Base-by-base conservation (phyloP, 2,113 vertebrate genomes). In the Hippocampus barbouri region DNA sequence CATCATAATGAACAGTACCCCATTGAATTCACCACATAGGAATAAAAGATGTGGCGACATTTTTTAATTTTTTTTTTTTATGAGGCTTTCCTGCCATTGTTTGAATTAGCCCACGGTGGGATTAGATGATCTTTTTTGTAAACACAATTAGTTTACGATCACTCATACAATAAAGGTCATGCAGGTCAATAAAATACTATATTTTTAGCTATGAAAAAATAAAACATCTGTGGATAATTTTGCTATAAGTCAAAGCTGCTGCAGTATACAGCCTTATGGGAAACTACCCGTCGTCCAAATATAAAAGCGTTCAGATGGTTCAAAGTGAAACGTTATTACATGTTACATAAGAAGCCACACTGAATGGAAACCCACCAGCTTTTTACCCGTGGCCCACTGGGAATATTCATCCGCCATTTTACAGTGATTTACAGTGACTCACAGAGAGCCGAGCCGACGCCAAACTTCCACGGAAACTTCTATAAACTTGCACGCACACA, bases 381-480 rank as follows among this genome's bases (percentile, higher is more conserved):
- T 69, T 18, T 43, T 5, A 41, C 51, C 75, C 43, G 47, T 53
- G 57, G 68, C 68, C 83, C 79, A 78, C 69, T 56, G 12, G 66
- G 62, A 81, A 47, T 62, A 76, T 73, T 66, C 69, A 68, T 18
- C 76, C 71, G 60, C 83, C 89, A 90, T 85, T 78, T 88, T 90
- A 70, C 79, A 89, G 38, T 78, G 51, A 89, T 90, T 88, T 88
- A 67, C 68, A n/a, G 74, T 25, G 66, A 47, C 75, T 51, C 80
- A 68, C 71, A 69, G 76, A 68, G 38, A 40, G 74, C 80, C 89
- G 89, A 89, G 68, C 75, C 51, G 71, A 57, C 49, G 81, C 77
- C 38, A 56, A 56, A 70, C 79, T 60, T 61, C 83, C 61, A 86
- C 90, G 91, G 90, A 91, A 92, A 91, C 79, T 70, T 76, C 74